Base-by-base conservation (phyloP, 2,113 vertebrate species). In the Lasiurus cinereus region DNA sequence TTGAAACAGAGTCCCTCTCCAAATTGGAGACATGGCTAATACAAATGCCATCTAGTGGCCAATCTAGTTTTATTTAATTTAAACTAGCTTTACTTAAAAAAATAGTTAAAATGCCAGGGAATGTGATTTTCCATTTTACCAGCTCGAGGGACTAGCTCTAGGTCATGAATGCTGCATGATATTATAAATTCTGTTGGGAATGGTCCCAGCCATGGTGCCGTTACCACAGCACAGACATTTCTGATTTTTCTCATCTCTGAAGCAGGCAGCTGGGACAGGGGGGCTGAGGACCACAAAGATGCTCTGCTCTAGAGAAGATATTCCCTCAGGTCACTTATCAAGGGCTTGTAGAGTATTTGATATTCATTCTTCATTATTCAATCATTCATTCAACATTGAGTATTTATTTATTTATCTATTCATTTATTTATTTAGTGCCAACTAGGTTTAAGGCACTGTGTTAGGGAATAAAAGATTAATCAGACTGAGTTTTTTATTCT, bases 1-100 rank as follows among this genome's bases (percentile, higher is more conserved):
- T 87, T 48, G 50, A 46, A 80, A 78, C 31, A 56, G 16, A 64
- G n/a, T 9, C 18, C 50, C 76, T 91, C 87, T 46, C 62, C 48
- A 91, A 19, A 85, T 24, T 83, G 73, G 48, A 83, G 74, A 11
- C 18, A 27, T 16, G 54, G 39, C 54, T 91, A 86, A 87, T 96
- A 36, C 14, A 96, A 83, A 72, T 79, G 87, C 90, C 87, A 94
- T 79, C 70, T 96, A 93, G 96, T 91, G 86, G 85, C n/a, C 59
- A 94, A 82, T 56, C 15, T 70, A 74, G n/a, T 92, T 92, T 84
- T 83, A 76, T 43, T 21, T 62, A 54, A 21, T 92, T 84, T 66
- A 83, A 52, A 92, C 80, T 64, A 52, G 69, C 16, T 94, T 88
- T 87, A 93, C 22, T 31, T 94, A 79, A 36, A 90, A 90, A 88